phyloP scores from a whole-genome alignment of 1,140 invertebrate species.

The Bombus haemorrhoidalis region DNA sequence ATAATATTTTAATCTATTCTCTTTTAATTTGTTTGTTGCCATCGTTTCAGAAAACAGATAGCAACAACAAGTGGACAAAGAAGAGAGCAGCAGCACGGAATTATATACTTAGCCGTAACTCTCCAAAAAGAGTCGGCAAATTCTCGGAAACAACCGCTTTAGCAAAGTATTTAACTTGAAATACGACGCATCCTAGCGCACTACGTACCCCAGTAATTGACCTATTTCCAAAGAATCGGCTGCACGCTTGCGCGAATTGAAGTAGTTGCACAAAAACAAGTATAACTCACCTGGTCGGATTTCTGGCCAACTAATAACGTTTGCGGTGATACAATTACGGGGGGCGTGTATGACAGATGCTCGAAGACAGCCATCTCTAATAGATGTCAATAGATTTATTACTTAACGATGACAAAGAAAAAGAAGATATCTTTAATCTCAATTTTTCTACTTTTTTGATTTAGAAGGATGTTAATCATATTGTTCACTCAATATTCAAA shows the following conservation, averaged over 20 bases:
- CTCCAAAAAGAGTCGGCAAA: no score
- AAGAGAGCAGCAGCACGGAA: background rate
- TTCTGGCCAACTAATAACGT: background rate
- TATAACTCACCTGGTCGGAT: background rate
- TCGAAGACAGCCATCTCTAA: no score
- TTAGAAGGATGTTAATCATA: background rate
- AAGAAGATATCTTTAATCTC: background rate
- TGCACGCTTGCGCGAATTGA: constrained; percentile 61
- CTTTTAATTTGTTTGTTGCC: background rate
- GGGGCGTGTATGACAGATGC: background rate
- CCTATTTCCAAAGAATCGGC: constrained; percentile 56
- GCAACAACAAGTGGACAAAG: no score
- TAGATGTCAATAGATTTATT: background rate
- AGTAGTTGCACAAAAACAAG: constrained; percentile 12
- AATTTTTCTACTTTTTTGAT: background rate
- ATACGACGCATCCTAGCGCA: constrained; percentile 10
- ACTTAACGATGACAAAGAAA: no score
- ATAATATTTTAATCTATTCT: background rate
- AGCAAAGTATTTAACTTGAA: constrained; percentile 2
- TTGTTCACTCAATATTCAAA: background rate
- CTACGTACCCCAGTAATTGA: constrained; percentile 51
- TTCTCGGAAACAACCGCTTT: background rate
- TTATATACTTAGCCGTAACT: no score
- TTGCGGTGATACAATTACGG: background rate
- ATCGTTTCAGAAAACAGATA: no score